These are phyloP conservation scores for Eucriotettix oculatus DNA, from an alignment of 2,888 invertebrate genomes.

Conservation along the genomic window DNA sequence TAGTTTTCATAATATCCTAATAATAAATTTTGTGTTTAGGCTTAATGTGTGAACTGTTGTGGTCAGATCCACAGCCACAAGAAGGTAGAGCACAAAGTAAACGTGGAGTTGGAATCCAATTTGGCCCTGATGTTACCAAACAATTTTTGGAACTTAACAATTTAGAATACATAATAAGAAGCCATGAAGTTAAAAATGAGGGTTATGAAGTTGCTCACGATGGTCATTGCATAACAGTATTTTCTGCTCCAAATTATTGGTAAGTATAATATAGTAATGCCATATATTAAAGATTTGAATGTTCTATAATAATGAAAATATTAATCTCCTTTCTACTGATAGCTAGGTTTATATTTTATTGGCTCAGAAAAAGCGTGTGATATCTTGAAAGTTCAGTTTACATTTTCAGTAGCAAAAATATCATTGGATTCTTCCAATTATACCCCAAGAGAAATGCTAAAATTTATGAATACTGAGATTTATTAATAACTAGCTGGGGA, in stretches of 20 bases:
- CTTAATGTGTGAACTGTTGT: constrained; percentile 93
- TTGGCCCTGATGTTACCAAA: constrained; percentile 92
- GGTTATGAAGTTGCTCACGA: constrained; percentile 93
- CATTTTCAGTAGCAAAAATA: too few species aligned
- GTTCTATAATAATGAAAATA: too few species aligned
- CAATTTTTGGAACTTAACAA: constrained; percentile 70
- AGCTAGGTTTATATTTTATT: too few species aligned
- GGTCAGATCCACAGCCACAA: constrained; percentile 95
- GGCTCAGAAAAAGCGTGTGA: too few species aligned
- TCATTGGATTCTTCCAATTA: too few species aligned
- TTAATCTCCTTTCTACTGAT: too few species aligned
- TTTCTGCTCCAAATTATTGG: constrained; percentile 99
- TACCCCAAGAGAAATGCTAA: too few species aligned
- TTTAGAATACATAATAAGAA: constrained; percentile 84
- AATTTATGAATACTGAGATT: too few species aligned
- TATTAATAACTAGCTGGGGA: too few species aligned
- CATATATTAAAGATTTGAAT: too few species aligned
- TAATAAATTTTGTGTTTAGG: constrained; percentile 26
- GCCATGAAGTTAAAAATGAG: constrained; percentile 93
- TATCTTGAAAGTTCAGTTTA: too few species aligned
- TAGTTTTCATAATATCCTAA: not conserved
- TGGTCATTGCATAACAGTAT: constrained; percentile 94
- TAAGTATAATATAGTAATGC: constrained; percentile 25
- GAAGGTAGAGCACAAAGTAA: constrained; percentile 82
- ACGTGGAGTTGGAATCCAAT: constrained; percentile 95